Evolutionary conservation across 1,140 invertebrate species (phyloP).

Genomic region (Apis laboriosa): DNA sequence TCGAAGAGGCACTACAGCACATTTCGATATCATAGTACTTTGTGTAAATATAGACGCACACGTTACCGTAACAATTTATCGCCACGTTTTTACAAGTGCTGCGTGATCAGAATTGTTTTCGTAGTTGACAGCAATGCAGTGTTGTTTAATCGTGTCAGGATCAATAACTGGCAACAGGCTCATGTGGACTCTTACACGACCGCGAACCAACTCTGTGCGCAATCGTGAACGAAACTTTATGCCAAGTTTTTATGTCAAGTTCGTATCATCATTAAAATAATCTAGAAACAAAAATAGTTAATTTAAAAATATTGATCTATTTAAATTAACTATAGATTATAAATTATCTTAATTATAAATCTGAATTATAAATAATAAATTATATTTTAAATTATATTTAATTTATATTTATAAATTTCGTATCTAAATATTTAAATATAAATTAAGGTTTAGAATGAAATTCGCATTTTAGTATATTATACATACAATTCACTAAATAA

Average conservation of each 20-base stretch:
- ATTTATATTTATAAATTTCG: background rate
- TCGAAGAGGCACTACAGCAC: slow-evolving; percentile 39
- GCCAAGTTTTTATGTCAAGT: slow-evolving; percentile 25
- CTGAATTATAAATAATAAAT: background rate
- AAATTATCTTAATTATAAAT: background rate
- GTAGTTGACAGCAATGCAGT: slow-evolving; percentile 79
- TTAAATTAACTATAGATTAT: background rate
- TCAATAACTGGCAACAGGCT: slow-evolving; percentile 81
- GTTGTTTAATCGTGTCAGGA: slow-evolving; percentile 80
- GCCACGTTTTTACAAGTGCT: slow-evolving; percentile 56
- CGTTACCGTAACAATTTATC: slow-evolving; percentile 54
- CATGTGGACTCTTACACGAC: slow-evolving; percentile 69
- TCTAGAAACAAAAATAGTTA: background rate
- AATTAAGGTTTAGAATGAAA: background rate
- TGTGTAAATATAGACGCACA: slow-evolving; percentile 33
- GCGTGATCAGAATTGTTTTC: slow-evolving; percentile 74
- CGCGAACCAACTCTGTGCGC: slow-evolving; percentile 55
- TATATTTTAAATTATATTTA: background rate
- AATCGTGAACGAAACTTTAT: slow-evolving; percentile 31
- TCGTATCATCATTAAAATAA: background rate
- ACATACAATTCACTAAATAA: background rate
- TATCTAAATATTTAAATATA: background rate
- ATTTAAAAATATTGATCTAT: background rate
- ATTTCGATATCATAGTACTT: slow-evolving; percentile 20
- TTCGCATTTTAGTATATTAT: background rate